Base-by-base conservation (phyloP, 2,113 vertebrate genomes). In the Lycaon pictus region DNA sequence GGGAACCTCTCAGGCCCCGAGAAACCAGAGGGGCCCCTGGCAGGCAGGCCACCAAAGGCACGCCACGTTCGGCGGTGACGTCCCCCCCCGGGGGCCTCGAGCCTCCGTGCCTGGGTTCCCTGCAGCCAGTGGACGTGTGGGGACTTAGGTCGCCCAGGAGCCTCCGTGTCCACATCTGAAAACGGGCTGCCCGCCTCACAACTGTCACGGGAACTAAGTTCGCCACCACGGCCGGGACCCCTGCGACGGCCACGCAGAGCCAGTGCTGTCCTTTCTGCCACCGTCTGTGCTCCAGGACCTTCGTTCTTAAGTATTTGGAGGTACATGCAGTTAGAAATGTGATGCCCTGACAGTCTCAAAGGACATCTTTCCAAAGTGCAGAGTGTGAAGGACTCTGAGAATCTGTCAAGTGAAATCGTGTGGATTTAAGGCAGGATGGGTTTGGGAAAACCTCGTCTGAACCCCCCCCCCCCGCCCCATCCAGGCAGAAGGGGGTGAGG, bases 61-160 rank as follows among this genome's bases (percentile, higher is more conserved):
- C 27, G 5, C 32, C 17, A 22, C 12, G 0, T 43, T 37, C 67
- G 8, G 79, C n/a, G 16, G 35, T 23, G 10, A 63, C 1, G 1
- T 7, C 0, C 7, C 0, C 0, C 0, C 1, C 11, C 19, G 29
- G 13, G 2, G 43, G 3, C 7, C 67, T 37, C 58, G 19, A 56
- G 22, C 32, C 35, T 22, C 4, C n/a, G 11, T 48, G 27, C 43
- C 72, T 27, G 58, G 7, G 11, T 9, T 4, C 32, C 23, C 88
- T 53, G 32, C 17, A 4, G 7, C 2, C 7, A 60, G 56, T 67
- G 19, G 29, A 32, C 37, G n/a, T 5, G 3, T 4, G 13, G 10
- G 3, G 8, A 17, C 32, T 65, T 4, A 58, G 6, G 60, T 6
- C 32, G 2, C 55, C 37, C 11, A 1, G 3, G 0, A 81, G 27